Evolutionary conservation across 2,797 vertebrate species (phyloP).

Genomic region (Kryptolebias ocellatus): DNA sequence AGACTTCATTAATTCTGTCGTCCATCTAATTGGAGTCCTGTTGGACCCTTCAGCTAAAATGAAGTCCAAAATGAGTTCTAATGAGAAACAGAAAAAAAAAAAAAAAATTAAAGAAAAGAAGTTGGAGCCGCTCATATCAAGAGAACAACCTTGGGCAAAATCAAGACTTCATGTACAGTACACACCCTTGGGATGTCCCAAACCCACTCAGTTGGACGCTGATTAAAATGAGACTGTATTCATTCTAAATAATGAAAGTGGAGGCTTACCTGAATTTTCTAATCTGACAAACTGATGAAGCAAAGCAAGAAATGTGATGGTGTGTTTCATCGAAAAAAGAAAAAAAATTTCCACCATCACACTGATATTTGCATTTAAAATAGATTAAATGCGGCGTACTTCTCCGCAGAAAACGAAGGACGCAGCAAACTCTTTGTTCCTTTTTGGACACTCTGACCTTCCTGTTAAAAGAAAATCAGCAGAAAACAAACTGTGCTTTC

Average conservation of each 20-base stretch:
- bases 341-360: background rate
- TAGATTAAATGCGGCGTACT: background rate
- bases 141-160: conserved; percentile 71
- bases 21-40: conserved; percentile 77
- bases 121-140: conserved; percentile 59
- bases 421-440: background rate
- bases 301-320: conserved; percentile 19
- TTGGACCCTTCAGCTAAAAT: conserved; percentile 74
- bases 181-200: conserved; percentile 59
- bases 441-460: background rate
- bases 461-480: background rate
- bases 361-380: conserved; percentile 12
- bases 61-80: conserved; percentile 72
- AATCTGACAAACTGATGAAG: conserved; percentile 46
- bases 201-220: conserved; percentile 49
- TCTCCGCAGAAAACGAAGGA: background rate
- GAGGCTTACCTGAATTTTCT: conserved; percentile 50
- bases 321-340: conserved; percentile 13
- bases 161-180: conserved; percentile 61
- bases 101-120: conserved; percentile 54
- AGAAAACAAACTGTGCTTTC: background rate
- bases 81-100: conserved; percentile 60
- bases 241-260: conserved; percentile 58
- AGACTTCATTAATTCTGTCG: conserved; percentile 78
- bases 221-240: conserved; percentile 63